Base-by-base conservation (phyloP, 2,888 invertebrate species). In the Drosophila mettleri region DNA sequence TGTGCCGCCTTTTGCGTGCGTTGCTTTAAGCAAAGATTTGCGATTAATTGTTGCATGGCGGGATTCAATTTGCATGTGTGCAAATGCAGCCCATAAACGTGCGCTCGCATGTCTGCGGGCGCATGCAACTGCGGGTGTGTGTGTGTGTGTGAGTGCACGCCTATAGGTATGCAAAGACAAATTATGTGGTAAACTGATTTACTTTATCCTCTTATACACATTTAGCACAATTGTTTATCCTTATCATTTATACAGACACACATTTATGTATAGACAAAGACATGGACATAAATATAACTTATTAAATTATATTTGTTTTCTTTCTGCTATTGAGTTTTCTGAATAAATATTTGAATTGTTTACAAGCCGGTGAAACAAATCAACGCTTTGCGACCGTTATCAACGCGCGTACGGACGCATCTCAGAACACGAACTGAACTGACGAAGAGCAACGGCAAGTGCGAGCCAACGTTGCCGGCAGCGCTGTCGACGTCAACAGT, bases 361-460 rank as follows among this genome's bases (percentile, higher is more conserved):
- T 49, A 59, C 55, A 69, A 66, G 66, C 80, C 83, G 78, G 73
- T 55, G 66, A 57, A 83, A 57, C 27, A 53, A 74, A 33, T 64
- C 31, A 41, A 39, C 55, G 70, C 51, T 34, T 34, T 53, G 64
- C 64, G 62, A 78, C 78, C 87, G 85, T 67, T 69, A 77, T 75
- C 74, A 71, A 78, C 89, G 81, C 90, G 90, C 89, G 86, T 86
- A 79, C 81, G 88, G 90, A 78, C 87, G 84, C 85, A 90, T 90
- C 85, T 90, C 90, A 90, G 89, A 91, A 89, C 89, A 89, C 90
- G 89, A 90, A 90, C 90, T 90, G 86, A 90, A 77, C 43, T 67
- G 61, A 62, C 72, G 72, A 48, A 51, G 49, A 53, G 45, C 45
- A 75, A 71, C 63, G 58, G 61, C 68, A 60, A 45, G 45, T 60